Conservation (phyloP, 2,113 vertebrate species). For the Psammodynastes pulverulentus region DNA sequence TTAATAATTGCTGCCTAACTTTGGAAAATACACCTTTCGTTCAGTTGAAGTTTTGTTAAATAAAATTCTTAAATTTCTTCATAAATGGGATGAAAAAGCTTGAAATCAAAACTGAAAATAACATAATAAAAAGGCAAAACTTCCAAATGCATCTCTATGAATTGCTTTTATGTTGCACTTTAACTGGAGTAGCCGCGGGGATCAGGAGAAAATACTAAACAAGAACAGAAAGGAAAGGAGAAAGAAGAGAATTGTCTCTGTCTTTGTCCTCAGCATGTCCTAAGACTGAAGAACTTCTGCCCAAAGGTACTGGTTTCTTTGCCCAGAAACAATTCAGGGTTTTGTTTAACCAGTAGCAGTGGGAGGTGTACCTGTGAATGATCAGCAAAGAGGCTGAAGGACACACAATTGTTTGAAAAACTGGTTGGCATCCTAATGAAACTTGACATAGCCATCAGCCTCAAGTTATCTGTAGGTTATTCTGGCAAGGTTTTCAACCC, state of each 20-base stretch:
- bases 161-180: neutral
- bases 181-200: neutral
- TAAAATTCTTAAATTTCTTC: neutral
- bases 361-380: slow-evolving; percentile 34
- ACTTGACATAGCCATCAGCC: slow-evolving; percentile 54
- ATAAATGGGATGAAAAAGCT: neutral
- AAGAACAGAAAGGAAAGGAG: slow-evolving; percentile 15
- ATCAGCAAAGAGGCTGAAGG: slow-evolving; percentile 47
- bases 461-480: slow-evolving; percentile 58
- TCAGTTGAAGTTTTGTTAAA: neutral
- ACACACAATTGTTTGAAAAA: slow-evolving; percentile 55
- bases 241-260: neutral
- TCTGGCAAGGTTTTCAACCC: slow-evolving; percentile 45
- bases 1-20: neutral
- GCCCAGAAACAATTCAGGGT: slow-evolving; percentile 36
- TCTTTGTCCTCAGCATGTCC: neutral
- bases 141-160: neutral
- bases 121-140: neutral
- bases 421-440: slow-evolving; percentile 46
- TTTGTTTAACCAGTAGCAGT: neutral
- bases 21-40: neutral
- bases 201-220: slow-evolving; percentile 12
- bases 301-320: slow-evolving; percentile 10
- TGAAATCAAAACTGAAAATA: neutral
- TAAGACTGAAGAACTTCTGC: neutral